Base-by-base conservation (phyloP, 2,888 invertebrate genomes). In the Camptogramma bilineatum region DNA sequence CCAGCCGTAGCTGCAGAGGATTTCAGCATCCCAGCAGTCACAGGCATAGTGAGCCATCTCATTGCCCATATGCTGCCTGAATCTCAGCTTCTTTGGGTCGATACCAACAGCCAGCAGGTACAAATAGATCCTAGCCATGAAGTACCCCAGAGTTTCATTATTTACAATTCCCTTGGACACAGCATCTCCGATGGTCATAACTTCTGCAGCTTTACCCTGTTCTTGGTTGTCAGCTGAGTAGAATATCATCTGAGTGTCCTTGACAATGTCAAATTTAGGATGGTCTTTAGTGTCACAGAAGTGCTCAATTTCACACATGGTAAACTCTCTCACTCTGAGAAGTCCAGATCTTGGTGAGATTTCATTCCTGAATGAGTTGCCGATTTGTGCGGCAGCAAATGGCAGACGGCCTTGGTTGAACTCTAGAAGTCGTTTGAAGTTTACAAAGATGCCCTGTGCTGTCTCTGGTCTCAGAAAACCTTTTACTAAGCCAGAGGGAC, bases 31-130 rank as follows among this genome's bases (percentile, higher is more conserved):
- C 99, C 99, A 99, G 84, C 99, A 99, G 85, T 99, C 99, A 87
- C 98, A 97, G 8, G 99, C 99, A 87, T 99, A 99, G 90, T 99
- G 99, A 71, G 99, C 99, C 99, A 99, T 99, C 93, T 99, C 99
- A 90, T 99, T 99, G 67, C 96, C 94, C 98, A 99, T 98, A 84
- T 99, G 99, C 84, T 99, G 99, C 31, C 99, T 95, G 92, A 99
- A 99, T 47, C 99, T 95, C 59, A 99, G 88, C 76, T 96, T 96
- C 52, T 95, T 95, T 0, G 96, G 94, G 79, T 98, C 97, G 59
- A 99, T 96, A 48, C 99, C 99, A 69, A 98, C 95, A 81, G 96
- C 96, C 51, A 96, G 80, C 78, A 99, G 90, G 86, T 98, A 99
- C 80, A 95, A 91, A 81, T 98, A 97, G 77, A 99, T 99, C 76